Conservation (phyloP, 2,113 vertebrate genomes). For the Dromiciops gliroides region DNA sequence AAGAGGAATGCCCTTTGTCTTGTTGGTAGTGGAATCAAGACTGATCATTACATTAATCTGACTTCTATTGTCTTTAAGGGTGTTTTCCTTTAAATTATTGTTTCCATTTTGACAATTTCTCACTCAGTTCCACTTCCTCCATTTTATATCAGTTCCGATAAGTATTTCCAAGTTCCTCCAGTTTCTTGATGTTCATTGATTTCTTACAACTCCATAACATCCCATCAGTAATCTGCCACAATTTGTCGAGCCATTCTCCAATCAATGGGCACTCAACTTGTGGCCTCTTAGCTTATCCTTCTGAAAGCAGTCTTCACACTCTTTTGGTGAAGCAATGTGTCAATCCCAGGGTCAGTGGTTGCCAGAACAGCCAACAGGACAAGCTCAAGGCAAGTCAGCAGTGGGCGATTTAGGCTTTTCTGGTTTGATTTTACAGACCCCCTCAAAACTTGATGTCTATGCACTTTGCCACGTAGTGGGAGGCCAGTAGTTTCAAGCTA, state of each 20-base stretch:
- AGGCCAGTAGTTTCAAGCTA: constrained; percentile 78
- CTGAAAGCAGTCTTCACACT: constrained; percentile 46
- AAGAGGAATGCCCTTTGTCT: not conserved
- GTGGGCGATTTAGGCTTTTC: constrained; percentile 74
- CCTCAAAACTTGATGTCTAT: constrained; percentile 77
- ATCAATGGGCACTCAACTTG: not conserved
- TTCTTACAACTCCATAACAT: not conserved
- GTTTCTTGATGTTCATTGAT: not conserved
- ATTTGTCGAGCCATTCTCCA: not conserved
- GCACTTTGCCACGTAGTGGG: constrained; percentile 77
- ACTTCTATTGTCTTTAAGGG: not conserved
- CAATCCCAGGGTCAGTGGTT: constrained; percentile 52
- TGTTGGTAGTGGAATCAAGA: not conserved
- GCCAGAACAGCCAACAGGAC: constrained; percentile 5
- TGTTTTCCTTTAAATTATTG: not conserved
- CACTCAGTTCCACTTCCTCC: not conserved
- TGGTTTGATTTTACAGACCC: constrained; percentile 80
- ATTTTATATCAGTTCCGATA: not conserved
- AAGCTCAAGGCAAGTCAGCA: constrained; percentile 65
- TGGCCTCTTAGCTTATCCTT: constrained; percentile 63
- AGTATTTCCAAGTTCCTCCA: not conserved
- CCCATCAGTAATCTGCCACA: not conserved
- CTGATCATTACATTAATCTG: not conserved
- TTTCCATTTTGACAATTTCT: not conserved
- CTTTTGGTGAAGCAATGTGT: constrained; percentile 36